phyloP scores from a whole-genome alignment of 2,797 vertebrate genomes.

The Poecilia velifera region DNA sequence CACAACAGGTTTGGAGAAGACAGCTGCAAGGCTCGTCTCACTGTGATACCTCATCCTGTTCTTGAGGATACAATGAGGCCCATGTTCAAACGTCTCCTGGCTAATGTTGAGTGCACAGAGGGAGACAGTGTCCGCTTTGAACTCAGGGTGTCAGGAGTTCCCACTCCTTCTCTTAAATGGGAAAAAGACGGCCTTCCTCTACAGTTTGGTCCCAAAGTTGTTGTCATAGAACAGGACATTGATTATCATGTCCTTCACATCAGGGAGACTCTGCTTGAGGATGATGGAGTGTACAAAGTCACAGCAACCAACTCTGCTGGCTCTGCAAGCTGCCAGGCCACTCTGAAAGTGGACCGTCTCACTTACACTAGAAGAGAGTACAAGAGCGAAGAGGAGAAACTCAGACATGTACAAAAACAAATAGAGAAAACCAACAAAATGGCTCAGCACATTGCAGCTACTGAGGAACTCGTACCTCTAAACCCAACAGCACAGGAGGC shows the following conservation, averaged over 20 bases:
- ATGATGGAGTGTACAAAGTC: constrained; percentile 94
- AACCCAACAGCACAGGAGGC: constrained; percentile 95
- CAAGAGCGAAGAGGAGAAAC: constrained; percentile 89
- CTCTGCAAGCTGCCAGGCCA: constrained; percentile 92
- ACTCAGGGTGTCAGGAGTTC: constrained; percentile 93
- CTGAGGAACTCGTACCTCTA: constrained; percentile 84
- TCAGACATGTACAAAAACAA: constrained; percentile 88
- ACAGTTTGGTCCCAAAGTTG: constrained; percentile 88
- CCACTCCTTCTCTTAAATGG: constrained; percentile 88
- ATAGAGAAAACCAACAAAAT: constrained; percentile 97
- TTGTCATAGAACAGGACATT: constrained; percentile 90
- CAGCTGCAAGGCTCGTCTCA: constrained; percentile 93
- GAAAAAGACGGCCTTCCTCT: constrained; percentile 92
- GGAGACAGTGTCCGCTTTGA: constrained; percentile 93
- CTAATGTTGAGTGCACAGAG: constrained; percentile 93
- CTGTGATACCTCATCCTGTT: constrained; percentile 89
- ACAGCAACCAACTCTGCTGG: constrained; percentile 95
- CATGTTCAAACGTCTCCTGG: constrained; percentile 97
- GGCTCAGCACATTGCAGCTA: constrained; percentile 90
- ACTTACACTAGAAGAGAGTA: constrained; percentile 94
- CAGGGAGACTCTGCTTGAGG: constrained; percentile 95
- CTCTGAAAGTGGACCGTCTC: constrained; percentile 91
- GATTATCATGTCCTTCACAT: constrained; percentile 93
- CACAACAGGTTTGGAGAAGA: constrained; percentile 97
- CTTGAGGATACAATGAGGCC: constrained; percentile 92